A percentile compares a stretch with the other conserved stretches of the same genome.
These are phyloP conservation scores for Xenus cinereus DNA, from an alignment of 2,113 vertebrate species.

Conservation along the genomic window DNA sequence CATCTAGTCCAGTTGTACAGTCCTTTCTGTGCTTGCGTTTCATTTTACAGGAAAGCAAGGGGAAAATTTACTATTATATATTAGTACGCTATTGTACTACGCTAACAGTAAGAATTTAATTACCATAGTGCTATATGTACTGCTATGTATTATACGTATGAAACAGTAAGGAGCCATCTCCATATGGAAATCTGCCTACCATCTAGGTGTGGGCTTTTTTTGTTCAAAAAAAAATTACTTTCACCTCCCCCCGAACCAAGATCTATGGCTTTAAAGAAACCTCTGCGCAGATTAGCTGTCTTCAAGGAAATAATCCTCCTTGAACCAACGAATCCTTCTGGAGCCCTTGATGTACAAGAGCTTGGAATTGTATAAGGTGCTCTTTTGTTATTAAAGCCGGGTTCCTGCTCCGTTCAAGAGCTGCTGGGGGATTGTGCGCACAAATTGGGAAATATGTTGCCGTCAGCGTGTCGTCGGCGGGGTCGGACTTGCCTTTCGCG, in stretches of 20 bases:
- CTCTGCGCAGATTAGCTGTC: conserved; percentile 28
- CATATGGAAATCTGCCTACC: background rate
- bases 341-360: background rate
- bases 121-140: rapidly evolving
- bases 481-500: conserved; percentile 39
- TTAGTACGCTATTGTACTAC: background rate
- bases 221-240: background rate
- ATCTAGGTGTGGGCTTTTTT: background rate
- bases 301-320: conserved; percentile 51
- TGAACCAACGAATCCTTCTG: conserved; percentile 37
- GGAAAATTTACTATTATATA: background rate
- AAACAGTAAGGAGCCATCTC: background rate
- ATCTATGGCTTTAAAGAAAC: background rate
- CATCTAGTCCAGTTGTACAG: no score
- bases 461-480: background rate
- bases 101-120: background rate
- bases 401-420: background rate
- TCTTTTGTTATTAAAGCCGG: conserved; percentile 2
- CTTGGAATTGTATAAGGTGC: background rate
- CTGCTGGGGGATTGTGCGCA: background rate
- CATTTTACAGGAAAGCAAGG: background rate
- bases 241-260: background rate
- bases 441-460: background rate
- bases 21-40: background rate
- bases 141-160: rapidly evolving